Conservation (phyloP, 2,888 invertebrate genomes). For the Stictocephala bisonia region DNA sequence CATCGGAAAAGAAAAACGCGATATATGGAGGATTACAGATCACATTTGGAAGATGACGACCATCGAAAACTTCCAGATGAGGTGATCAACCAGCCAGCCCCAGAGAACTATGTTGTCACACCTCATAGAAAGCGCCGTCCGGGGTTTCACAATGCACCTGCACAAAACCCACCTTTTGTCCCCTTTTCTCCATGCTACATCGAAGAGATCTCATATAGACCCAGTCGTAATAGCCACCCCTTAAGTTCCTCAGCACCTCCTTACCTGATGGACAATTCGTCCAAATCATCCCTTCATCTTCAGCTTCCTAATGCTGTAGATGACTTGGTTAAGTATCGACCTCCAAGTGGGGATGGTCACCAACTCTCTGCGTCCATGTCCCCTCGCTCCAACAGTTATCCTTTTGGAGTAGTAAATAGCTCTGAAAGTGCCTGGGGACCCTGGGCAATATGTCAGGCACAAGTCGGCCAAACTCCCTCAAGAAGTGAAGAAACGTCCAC, state of each 20-base stretch:
- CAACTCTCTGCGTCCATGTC: constrained; percentile 65
- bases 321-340: constrained; percentile 70
- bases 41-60: constrained; percentile 55
- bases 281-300: constrained; percentile 48
- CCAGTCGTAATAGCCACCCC: constrained; percentile 66
- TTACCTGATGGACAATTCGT: constrained; percentile 64
- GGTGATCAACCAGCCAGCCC: constrained; percentile 77
- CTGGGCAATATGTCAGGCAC: constrained; percentile 74
- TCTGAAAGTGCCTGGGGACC: constrained; percentile 71
- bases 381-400: constrained; percentile 54
- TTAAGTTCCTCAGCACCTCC: constrained; percentile 81
- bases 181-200: constrained; percentile 82
- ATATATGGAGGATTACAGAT: constrained; percentile 58
- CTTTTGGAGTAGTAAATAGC: constrained; percentile 47
- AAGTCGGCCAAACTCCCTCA: constrained; percentile 66
- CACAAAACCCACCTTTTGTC: constrained; percentile 88
- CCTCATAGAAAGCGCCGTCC: constrained; percentile 88
- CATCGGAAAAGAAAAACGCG: constrained; percentile 57
- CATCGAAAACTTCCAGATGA: constrained; percentile 71
- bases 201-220: constrained; percentile 70
- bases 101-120: constrained; percentile 86
- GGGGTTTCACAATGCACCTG: constrained; percentile 88
- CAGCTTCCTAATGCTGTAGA: constrained; percentile 52
- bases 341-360: constrained; percentile 75
- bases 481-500: constrained; percentile 53